These are phyloP conservation scores for Acridotheres tristis DNA, from an alignment of 2,797 vertebrate genomes.

Conservation along the genomic window DNA sequence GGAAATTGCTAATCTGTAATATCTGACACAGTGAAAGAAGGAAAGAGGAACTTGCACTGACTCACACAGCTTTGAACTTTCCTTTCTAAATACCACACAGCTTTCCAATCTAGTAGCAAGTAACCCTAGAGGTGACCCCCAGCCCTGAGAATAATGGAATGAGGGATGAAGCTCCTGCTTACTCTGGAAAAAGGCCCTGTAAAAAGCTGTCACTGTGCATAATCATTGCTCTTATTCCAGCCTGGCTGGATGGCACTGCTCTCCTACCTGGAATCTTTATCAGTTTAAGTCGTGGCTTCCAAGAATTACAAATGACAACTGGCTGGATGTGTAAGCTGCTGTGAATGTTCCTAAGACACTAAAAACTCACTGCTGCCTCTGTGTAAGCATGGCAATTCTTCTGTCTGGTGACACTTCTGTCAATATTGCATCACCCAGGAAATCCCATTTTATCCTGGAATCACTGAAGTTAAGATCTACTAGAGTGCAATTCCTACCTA, in stretches of 20 bases:
- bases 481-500: not conserved
- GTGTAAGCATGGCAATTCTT: not conserved
- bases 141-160: not conserved
- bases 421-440: not conserved
- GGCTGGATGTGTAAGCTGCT: not conserved
- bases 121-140: not conserved
- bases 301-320: not conserved
- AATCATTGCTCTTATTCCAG: not conserved
- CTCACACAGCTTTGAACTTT: constrained; percentile 44
- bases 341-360: not conserved
- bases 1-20: constrained; percentile 37
- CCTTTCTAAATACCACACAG: constrained; percentile 10
- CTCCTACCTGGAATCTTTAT: not conserved
- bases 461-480: not conserved
- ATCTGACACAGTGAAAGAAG: not conserved
- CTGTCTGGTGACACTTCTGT: not conserved
- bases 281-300: accelerated
- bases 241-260: not conserved
- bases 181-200: not conserved
- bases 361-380: not conserved
- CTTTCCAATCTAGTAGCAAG: not conserved
- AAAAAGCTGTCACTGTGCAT: not conserved
- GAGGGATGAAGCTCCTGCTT: not conserved
- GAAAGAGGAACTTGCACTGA: not conserved
- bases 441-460: constrained; percentile 7